phyloP scores from a whole-genome alignment of 2,113 vertebrate species.

The Dinomys branickii region DNA sequence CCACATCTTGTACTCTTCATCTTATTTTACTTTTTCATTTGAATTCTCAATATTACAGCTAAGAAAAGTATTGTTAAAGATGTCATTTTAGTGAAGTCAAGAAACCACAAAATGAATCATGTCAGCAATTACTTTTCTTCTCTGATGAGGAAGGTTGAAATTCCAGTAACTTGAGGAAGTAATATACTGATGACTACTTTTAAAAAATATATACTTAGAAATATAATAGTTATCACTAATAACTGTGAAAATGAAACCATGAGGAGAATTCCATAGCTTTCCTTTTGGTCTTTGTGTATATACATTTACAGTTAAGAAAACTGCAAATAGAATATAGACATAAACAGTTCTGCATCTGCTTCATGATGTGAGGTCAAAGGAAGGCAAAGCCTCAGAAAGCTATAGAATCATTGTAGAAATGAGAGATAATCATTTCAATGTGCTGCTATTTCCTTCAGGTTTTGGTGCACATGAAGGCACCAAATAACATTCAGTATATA shows the following conservation, averaged over 20 bases:
- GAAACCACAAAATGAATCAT: neutral
- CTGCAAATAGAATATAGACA: neutral
- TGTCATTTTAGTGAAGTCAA: neutral
- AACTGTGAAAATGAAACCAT: slow-evolving; percentile 8
- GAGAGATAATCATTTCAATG: slow-evolving; percentile 63
- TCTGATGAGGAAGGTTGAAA: neutral
- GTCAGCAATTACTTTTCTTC: neutral
- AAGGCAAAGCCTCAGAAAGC: slow-evolving; percentile 42
- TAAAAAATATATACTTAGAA: neutral
- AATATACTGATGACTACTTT: neutral
- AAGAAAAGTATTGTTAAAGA: neutral
- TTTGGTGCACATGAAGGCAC: neutral
- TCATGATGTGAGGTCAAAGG: slow-evolving; percentile 46
- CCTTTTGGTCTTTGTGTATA: neutral
- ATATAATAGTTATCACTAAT: neutral
- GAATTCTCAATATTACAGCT: neutral
- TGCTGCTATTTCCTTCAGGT: slow-evolving; percentile 44
- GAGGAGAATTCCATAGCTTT: neutral
- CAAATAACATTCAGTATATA: slow-evolving; percentile 46
- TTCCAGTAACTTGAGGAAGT: neutral
- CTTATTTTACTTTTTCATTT: neutral
- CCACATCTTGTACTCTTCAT: neutral
- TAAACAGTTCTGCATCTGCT: neutral
- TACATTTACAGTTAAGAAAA: neutral
- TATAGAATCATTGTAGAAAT: slow-evolving; percentile 58